Conservation (phyloP, 2,113 vertebrate genomes). For the Tetraodon nigroviridis region DNA sequence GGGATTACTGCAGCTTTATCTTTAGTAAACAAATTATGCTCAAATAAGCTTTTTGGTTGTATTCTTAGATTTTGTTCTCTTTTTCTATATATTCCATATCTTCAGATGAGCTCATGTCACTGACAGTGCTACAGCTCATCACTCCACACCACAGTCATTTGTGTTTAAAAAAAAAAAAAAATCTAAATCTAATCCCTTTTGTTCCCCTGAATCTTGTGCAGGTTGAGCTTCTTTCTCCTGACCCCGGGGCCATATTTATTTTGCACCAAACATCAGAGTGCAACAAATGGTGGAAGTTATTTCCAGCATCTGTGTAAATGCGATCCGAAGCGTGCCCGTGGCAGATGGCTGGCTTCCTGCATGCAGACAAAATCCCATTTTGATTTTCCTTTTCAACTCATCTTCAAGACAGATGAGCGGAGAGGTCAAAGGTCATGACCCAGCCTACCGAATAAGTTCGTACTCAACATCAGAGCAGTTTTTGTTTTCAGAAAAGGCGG, state of each 20-base stretch:
- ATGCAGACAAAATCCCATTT: constrained; percentile 39
- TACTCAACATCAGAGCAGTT: too few relatives aligned
- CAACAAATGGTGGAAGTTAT: constrained; percentile 43
- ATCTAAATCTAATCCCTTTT: constrained; percentile 37
- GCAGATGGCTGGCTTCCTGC: constrained; percentile 33
- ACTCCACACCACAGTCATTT: constrained; percentile 29
- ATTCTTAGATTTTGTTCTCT: constrained; percentile 6
- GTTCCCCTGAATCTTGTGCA: constrained; percentile 6
- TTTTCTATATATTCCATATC: constrained; percentile 2
- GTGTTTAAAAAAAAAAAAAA: constrained; percentile 15
- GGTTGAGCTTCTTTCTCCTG: constrained; percentile 33
- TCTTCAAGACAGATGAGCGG: constrained; percentile 11
- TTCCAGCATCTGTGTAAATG: constrained; percentile 37
- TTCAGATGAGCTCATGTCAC: constrained; percentile 15
- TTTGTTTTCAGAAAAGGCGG: too few relatives aligned
- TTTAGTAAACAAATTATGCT: neutral
- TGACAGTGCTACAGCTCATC: constrained; percentile 28
- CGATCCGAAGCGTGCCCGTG: constrained; percentile 20
- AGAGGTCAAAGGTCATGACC: constrained; percentile 31
- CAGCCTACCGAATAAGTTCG: neutral
- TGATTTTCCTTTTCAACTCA: constrained; percentile 8
- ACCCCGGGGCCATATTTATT: constrained; percentile 34
- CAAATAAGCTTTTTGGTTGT: neutral
- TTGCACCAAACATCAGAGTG: constrained; percentile 34
- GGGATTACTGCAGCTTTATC: constrained; percentile 1